phyloP scores from a whole-genome alignment of 2,888 invertebrate genomes.

The Stramonita haemastoma region DNA sequence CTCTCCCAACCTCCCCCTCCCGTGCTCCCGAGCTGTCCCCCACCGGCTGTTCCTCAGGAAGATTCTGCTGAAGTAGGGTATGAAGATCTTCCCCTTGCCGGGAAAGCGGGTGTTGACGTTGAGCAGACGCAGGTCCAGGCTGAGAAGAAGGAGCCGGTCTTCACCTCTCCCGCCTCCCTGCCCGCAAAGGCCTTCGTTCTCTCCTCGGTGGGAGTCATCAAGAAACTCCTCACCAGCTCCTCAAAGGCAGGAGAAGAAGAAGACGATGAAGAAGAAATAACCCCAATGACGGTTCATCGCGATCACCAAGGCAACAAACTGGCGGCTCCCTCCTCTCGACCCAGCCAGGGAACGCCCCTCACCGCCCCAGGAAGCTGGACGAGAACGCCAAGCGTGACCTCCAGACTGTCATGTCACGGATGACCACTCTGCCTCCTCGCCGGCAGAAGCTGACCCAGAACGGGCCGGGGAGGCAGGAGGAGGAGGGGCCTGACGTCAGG shows the following conservation, averaged over 20 bases:
- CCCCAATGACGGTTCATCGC: slow-evolving; percentile 44
- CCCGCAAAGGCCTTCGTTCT: slow-evolving; percentile 34
- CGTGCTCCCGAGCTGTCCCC: neutral
- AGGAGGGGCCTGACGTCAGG: neutral
- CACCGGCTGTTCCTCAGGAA: neutral
- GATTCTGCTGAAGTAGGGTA: neutral
- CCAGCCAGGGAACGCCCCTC: neutral
- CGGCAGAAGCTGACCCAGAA: neutral
- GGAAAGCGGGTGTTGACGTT: slow-evolving; percentile 29
- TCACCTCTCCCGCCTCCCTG: neutral
- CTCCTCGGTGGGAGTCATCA: slow-evolving; percentile 40
- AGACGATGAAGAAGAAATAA: slow-evolving; percentile 37
- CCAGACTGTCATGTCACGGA: slow-evolving; percentile 40
- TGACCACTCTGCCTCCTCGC: neutral
- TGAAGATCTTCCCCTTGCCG: neutral
- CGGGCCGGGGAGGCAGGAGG: neutral
- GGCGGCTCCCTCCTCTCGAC: slow-evolving; percentile 28
- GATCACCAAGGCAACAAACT: slow-evolving; percentile 45
- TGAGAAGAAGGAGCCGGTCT: slow-evolving; percentile 15
- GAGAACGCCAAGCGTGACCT: slow-evolving; percentile 46
- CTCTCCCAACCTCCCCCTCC: neutral
- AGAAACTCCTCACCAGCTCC: neutral
- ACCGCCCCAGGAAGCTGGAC: slow-evolving; percentile 34
- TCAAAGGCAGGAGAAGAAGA: neutral
- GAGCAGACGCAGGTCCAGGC: slow-evolving; percentile 34